Evolutionary conservation across 2,113 vertebrate genomes (phyloP).

Genomic region (Lagopus muta): DNA sequence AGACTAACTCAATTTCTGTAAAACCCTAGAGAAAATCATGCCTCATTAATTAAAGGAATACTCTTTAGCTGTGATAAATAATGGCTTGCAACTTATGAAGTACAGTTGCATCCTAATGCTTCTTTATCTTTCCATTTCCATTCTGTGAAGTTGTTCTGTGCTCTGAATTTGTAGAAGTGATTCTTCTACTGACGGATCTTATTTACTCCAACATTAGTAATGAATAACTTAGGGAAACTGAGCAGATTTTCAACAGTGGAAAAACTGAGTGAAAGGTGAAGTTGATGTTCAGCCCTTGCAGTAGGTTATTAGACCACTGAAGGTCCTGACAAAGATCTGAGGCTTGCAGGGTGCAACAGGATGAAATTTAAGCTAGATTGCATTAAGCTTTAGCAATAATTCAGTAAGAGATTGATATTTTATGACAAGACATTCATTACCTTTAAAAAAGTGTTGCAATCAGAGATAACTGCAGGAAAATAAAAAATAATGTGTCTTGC

Average conservation of each 20-base stretch:
- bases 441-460: not conserved
- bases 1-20: not conserved
- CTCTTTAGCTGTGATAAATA: not conserved
- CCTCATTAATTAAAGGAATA: not conserved
- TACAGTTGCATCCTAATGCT: not conserved
- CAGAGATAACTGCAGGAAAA: not conserved
- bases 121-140: not conserved
- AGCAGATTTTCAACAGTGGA: not conserved
- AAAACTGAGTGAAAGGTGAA: not conserved
- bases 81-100: not conserved
- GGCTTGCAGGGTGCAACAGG: not conserved
- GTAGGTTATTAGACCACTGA: not conserved
- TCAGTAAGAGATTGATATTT: not conserved
- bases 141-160: not conserved
- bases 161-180: not conserved
- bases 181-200: not conserved
- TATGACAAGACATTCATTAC: not conserved
- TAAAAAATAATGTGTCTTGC: not conserved
- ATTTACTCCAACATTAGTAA: not conserved
- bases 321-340: not conserved
- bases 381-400: not conserved
- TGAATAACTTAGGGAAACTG: not conserved
- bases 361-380: not conserved
- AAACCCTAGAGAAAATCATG: not conserved
- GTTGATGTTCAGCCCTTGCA: not conserved